Conservation (phyloP, 2,888 invertebrate species). For the Invenusta paracnida region DNA sequence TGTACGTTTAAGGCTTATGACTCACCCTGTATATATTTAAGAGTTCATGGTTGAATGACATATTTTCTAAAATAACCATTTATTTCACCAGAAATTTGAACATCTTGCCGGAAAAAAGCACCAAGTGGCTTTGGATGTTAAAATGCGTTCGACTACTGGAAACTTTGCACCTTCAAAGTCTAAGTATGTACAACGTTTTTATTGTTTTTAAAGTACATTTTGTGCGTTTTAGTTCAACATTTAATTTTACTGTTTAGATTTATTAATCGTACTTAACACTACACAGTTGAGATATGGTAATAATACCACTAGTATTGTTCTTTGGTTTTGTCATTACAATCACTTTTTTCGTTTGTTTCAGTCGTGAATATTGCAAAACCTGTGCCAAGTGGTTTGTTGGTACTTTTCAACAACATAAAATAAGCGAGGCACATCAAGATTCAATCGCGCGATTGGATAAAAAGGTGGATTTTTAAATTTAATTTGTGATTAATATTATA, state of each 20-base stretch:
- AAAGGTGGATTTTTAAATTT: no score
- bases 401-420: background rate
- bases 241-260: background rate
- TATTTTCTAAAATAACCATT: no score
- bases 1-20: no score
- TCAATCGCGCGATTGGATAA: background rate
- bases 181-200: background rate
- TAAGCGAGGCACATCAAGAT: background rate
- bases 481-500: no score
- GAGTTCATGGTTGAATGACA: no score
- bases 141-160: background rate
- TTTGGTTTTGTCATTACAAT: no score
- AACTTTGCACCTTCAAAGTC: background rate
- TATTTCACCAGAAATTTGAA: slow-evolving; percentile 13
- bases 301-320: no score
- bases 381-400: slow-evolving; percentile 30
- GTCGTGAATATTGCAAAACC: slow-evolving; percentile 11
- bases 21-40: no score
- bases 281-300: no score
- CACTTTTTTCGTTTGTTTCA: no score
- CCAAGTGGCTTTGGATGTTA: background rate
- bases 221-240: background rate
- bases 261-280: background rate
- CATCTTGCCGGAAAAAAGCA: background rate
- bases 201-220: background rate